Conservation (phyloP, 2,113 vertebrate species). For the Dicaeum eximium region DNA sequence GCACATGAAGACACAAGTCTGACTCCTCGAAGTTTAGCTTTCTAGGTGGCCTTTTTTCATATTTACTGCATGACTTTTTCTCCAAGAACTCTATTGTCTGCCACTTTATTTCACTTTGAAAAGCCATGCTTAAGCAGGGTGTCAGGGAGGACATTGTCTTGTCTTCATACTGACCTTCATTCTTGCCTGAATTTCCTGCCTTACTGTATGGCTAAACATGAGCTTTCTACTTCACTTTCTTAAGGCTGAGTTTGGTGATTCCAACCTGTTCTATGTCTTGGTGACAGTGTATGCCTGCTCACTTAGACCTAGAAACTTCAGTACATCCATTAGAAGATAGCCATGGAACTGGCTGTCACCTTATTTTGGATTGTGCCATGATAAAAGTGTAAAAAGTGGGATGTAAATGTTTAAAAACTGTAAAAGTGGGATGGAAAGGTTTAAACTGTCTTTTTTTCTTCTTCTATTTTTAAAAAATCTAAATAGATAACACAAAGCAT, state of each 20-base stretch:
- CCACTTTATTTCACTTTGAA: background rate
- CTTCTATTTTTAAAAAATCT: background rate
- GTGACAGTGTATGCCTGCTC: background rate
- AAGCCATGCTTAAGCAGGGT: background rate
- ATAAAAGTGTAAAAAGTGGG: background rate
- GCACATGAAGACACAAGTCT: background rate
- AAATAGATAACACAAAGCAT: background rate
- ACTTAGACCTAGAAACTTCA: background rate
- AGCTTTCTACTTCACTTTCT: background rate
- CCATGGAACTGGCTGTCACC: background rate
- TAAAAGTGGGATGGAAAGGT: background rate
- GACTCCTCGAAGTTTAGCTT: background rate
- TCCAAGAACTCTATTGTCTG: background rate
- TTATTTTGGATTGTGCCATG: background rate
- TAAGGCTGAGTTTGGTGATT: background rate
- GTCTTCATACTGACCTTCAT: background rate
- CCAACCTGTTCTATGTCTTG: background rate
- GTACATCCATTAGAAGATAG: background rate
- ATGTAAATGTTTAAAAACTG: background rate
- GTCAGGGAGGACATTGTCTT: background rate
- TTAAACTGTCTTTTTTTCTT: background rate
- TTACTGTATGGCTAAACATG: background rate
- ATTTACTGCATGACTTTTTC: background rate
- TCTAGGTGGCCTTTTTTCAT: background rate
- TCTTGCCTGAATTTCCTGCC: background rate